Base-by-base conservation (phyloP, 2,888 invertebrate genomes). In the Apeira syringaria region DNA sequence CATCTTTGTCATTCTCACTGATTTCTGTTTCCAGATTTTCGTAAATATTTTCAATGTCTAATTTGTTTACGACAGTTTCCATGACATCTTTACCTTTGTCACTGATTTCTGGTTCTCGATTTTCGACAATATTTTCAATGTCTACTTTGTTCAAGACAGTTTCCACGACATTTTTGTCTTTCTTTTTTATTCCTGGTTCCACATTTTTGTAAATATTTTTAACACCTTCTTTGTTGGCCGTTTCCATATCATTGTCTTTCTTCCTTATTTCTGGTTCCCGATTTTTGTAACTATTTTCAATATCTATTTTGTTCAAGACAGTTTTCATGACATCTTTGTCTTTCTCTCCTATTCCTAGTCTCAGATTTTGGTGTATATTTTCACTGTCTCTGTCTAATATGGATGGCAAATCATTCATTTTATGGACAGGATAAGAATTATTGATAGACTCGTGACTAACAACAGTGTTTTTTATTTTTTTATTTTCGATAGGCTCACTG, bases 121-220 rank as follows among this genome's bases (percentile, higher is more conserved):
- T n/a, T n/a, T n/a, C n/a, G n/a, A n/a, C n/a, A n/a, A n/a, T n/a
- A n/a, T n/a, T n/a, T n/a, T n/a, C n/a, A 47, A 53, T n/a, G 48
- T 17, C 4, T 45, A 38, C 12, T 46, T 37, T 4, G n/a, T 36
- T 30, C 2, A 44, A 18, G 41, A 41, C 26, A 12, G 20, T 27
- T 24, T 35, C 32, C 8, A 24, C 8, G 1, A 34, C 35, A 13
- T 25, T n/a, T 15, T 54, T 30, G 29, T 67, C 65, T 42, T 61
- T 53, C 31, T 45, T 41, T 6, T 34, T 37, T 11, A 22, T 12
- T 5, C 17, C 42, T 3, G 49, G 27, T 31, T 51, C 55, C 29
- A 59, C 15, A 29, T 65, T 63, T 29, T 50, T 45, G 34, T 56
- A 56, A n/a, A 59, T 39, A 13, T 49, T 61, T 55, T 55, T 47